phyloP scores from a whole-genome alignment of 2,797 vertebrate species.

The Pteronotus mesoamericanus region DNA sequence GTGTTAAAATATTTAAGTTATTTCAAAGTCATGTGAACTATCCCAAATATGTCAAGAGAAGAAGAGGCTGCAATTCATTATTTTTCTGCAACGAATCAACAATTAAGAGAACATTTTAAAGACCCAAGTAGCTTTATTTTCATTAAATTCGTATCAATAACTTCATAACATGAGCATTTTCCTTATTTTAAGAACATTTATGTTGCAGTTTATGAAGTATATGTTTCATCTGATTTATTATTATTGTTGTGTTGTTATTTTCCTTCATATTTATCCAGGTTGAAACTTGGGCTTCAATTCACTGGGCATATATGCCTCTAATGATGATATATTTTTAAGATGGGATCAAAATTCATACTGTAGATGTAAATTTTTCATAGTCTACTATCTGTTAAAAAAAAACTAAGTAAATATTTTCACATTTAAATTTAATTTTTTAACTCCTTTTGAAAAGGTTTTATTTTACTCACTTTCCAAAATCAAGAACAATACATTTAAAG shows the following conservation, averaged over 20 bases:
- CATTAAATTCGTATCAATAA: constrained; percentile 51
- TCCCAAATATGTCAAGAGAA: constrained; percentile 83
- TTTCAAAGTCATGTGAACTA: constrained; percentile 86
- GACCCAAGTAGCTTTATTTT: constrained; percentile 65
- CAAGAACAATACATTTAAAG: neutral
- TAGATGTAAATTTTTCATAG: neutral
- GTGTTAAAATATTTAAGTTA: constrained; percentile 85
- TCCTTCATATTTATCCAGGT: neutral
- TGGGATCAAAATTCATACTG: neutral
- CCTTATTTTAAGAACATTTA: neutral
- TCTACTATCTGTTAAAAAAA: neutral
- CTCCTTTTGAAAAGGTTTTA: neutral
- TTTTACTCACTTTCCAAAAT: neutral
- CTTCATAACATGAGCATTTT: constrained; percentile 64
- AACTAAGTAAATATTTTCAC: neutral
- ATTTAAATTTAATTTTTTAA: neutral
- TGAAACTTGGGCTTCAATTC: neutral
- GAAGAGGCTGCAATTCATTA: constrained; percentile 61
- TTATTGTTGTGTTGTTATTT: neutral
- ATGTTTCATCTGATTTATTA: neutral
- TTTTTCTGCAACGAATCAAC: constrained; percentile 64
- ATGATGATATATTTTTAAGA: neutral
- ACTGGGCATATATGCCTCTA: neutral
- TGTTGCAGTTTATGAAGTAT: neutral
- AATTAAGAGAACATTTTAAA: constrained; percentile 72